Evolutionary conservation across 2,888 invertebrate species (phyloP), one percentile per base, ranked within the genome.

Genomic region (Eurois occulta): DNA sequence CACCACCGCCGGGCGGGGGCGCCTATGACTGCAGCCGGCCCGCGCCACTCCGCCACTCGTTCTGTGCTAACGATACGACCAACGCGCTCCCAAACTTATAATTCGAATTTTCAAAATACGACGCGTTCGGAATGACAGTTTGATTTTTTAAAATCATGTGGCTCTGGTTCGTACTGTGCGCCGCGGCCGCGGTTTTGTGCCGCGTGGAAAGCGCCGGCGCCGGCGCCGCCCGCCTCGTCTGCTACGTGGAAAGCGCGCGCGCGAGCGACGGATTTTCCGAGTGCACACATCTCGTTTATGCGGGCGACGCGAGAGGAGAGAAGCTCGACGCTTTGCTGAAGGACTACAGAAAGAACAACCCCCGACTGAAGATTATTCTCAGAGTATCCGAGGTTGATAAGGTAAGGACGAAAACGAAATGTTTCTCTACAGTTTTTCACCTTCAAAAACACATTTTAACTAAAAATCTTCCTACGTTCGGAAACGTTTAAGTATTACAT

Each of bases 301-400:
- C 94, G 72, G 97, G 97, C 72, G 92, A 93, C 83, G 94, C 94
- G 75, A 94, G 96, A 85, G 96, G 95, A 83, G 95, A 96, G 10
- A 95, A 96, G 80, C 94, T 97, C 72, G 96, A 95, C 46, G 88
- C 89, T 43, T 75, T 96, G 62, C 88, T 96, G 86, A 97, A 97
- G 91, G 95, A 95, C 83, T 95, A 97, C 87, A 95, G 95, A 89
- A 96, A 96, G 84, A 93, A 92, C 80, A 95, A 96, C 82, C 96
- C 97, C 43, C 94, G 95, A 77, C 92, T 97, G 86, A 97, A 97
- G 93, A 95, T 97, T 85, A 92, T 97, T 83, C 91, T 97, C 83
- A 96, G 97, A 78, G 96, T 97, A 72, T 94, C 95, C 85, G 97
- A 97, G 82, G 95, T 94, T 81, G 97, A 97, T 91, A 97, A 97